A percentile compares a stretch with the other conserved stretches of the same genome.
These are phyloP conservation scores for Charadrius vociferus DNA, from an alignment of 2,113 vertebrate genomes.

Conservation along the genomic window DNA sequence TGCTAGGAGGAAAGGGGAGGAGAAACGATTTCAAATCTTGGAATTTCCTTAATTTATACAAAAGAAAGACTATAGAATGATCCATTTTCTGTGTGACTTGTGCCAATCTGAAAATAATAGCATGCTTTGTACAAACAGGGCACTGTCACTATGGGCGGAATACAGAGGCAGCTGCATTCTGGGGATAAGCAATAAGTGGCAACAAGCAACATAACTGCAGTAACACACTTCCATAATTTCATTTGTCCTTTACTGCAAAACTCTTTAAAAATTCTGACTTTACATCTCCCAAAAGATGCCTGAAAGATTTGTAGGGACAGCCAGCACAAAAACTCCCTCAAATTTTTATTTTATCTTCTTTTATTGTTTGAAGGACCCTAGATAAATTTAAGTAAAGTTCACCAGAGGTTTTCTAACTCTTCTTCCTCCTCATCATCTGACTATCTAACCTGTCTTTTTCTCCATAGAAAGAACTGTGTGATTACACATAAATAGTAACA, in stretches of 20 bases:
- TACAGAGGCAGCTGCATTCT: not conserved
- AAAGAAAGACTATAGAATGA: not conserved
- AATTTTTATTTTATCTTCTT: not conserved
- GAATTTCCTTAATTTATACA: not conserved
- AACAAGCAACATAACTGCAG: not conserved
- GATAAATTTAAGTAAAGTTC: not conserved
- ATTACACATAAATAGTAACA: not conserved
- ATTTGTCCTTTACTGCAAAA: not conserved
- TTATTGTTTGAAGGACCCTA: not conserved
- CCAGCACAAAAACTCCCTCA: not conserved
- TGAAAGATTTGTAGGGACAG: not conserved
- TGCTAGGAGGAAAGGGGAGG: not conserved
- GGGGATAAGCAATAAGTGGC: not conserved
- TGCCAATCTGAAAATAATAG: not conserved
- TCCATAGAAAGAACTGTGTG: not conserved
- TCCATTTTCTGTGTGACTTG: not conserved
- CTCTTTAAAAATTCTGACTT: not conserved
- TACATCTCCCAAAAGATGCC: not conserved
- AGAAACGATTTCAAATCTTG: not conserved
- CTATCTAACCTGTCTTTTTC: not conserved
- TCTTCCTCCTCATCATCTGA: not conserved
- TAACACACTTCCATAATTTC: not conserved
- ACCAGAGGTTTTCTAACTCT: not conserved
- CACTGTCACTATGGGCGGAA: not conserved
- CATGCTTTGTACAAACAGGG: not conserved